A percentile compares a stretch with the other conserved stretches of the same genome.
Evolutionary conservation across 2,888 invertebrate species (phyloP).

Genomic region (Scaptomyza tumidula): DNA sequence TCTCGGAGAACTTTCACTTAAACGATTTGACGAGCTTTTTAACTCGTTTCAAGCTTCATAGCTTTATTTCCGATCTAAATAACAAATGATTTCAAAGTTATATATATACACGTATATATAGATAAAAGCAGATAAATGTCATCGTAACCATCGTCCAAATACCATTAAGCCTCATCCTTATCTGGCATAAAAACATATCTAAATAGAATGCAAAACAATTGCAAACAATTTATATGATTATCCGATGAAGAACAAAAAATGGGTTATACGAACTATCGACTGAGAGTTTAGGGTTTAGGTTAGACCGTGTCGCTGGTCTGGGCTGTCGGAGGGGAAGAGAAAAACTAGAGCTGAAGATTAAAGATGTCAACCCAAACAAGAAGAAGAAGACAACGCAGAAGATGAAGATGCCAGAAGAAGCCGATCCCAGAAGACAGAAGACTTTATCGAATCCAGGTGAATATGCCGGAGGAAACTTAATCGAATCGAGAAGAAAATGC

Average conservation of each 20-base stretch:
- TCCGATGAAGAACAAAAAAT: background rate
- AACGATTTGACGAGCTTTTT: conserved; percentile 3
- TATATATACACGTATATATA: background rate
- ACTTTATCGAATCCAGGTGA: background rate
- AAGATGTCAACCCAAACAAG: background rate
- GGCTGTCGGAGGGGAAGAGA: conserved; percentile 21
- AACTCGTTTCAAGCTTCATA: conserved; percentile 14
- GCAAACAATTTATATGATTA: background rate
- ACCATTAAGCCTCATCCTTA: conserved; percentile 16
- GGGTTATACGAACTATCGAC: background rate
- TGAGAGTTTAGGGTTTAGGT: background rate
- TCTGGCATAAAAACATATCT: conserved; percentile 28
- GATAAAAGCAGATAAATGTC: no score
- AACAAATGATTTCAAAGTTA: background rate
- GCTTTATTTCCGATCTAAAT: conserved; percentile 3
- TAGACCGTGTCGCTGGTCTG: conserved; percentile 33
- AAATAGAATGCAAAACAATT: conserved; percentile 12
- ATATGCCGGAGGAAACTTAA: background rate
- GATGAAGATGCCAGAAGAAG: background rate
- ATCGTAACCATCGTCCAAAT: conserved; percentile 28
- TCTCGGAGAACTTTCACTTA: conserved; percentile 6
- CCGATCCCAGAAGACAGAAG: background rate
- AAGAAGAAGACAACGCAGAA: background rate
- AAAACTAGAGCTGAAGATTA: background rate
- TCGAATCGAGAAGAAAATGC: background rate